phyloP scores from a whole-genome alignment of 2,113 vertebrate genomes.

The Odontesthes bonariensis region DNA sequence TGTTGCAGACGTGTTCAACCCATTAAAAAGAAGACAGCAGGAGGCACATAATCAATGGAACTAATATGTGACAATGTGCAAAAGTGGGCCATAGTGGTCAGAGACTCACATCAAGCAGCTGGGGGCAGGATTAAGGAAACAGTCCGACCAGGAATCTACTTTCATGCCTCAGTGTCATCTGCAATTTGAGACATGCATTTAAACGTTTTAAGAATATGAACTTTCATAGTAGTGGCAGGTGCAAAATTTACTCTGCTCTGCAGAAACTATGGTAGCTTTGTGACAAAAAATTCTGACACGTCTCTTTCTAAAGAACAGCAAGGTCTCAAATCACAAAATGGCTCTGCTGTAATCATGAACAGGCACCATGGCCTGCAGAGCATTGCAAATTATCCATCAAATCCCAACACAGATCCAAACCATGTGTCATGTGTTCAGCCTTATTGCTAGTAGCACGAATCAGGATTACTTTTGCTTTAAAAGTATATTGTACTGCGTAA shows the following conservation, averaged over 20 bases:
- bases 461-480: slow-evolving; percentile 29
- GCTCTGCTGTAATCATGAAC: slow-evolving; percentile 20
- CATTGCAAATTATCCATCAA: slow-evolving; percentile 42
- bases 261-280: neutral
- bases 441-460: slow-evolving; percentile 33
- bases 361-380: slow-evolving; percentile 23
- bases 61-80: neutral
- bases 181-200: neutral
- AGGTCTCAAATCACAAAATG: neutral
- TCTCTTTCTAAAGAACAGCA: neutral
- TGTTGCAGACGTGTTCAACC: neutral
- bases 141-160: neutral
- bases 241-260: neutral
- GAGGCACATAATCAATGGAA: neutral
- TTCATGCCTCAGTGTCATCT: neutral
- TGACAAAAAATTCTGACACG: neutral
- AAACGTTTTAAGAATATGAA: no score
- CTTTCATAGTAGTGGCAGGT: neutral
- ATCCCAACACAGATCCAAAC: slow-evolving; percentile 25
- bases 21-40: neutral
- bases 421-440: slow-evolving; percentile 34
- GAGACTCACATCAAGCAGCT: neutral
- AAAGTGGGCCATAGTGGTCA: neutral
- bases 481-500: slow-evolving; percentile 27
- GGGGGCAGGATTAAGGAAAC: neutral